Conservation (phyloP, 2,797 vertebrate genomes). For the Acanthiza pusilla region DNA sequence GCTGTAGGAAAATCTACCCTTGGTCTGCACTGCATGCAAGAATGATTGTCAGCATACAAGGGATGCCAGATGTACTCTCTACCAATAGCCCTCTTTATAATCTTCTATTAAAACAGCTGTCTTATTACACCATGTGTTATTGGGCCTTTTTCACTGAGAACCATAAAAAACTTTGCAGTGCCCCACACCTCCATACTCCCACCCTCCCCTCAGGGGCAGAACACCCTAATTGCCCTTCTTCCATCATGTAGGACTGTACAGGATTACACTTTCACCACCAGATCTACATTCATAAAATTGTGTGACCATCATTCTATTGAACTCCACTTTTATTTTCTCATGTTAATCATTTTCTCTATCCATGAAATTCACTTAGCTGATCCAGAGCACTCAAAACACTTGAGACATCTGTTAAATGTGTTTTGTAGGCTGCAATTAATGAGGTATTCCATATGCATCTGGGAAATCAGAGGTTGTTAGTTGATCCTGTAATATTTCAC, state of each 20-base stretch:
- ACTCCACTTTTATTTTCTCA: not conserved
- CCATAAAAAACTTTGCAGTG: not conserved
- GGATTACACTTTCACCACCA: not conserved
- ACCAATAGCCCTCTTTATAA: not conserved
- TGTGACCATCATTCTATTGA: not conserved
- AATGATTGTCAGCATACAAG: not conserved
- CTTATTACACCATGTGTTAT: not conserved
- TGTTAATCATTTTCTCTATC: not conserved
- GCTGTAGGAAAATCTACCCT: not conserved
- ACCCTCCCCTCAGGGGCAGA: not conserved
- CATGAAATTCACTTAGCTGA: not conserved
- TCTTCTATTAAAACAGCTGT: not conserved
- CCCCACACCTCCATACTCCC: not conserved
- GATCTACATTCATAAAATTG: not conserved
- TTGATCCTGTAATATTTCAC: not conserved
- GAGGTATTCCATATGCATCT: not conserved
- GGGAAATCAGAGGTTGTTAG: not conserved
- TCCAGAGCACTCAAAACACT: not conserved
- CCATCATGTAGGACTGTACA: not conserved
- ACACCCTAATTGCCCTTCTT: not conserved
- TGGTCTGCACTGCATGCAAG: not conserved
- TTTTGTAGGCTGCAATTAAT: not conserved
- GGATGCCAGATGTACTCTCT: not conserved
- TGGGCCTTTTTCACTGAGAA: not conserved
- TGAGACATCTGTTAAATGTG: not conserved